Evolutionary conservation across 2,888 invertebrate species (phyloP), one percentile per base, ranked within the genome.

Genomic region (Phrixothrix hirtus): DNA sequence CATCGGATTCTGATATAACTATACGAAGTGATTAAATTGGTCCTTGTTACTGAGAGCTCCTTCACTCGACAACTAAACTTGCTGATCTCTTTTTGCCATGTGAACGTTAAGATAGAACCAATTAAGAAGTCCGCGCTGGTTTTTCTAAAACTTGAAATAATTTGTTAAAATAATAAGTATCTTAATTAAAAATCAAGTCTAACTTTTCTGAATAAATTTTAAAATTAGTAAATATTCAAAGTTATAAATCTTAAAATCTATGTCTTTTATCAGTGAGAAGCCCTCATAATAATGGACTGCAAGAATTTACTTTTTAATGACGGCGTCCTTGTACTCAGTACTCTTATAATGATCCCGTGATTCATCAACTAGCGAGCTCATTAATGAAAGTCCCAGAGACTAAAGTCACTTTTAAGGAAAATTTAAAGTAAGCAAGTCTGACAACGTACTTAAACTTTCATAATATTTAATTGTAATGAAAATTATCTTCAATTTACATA

Each of bases 351-450:
- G 70, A 72, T 70, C 70, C 66, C 64, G 69, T 65, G 69, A 71
- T 72, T 72, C 70, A 71, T 72, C 71, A 71, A 71, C 68, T 65
- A 66, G 64, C 62, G 64, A 64, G 69, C 70, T 71, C 70, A 71
- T 72, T 72, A 72, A 71, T 69, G 68, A 61, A 64, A 62, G 67
- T 66, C 63, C 61, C 38, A 53, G 43, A 42, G 38, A 46, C 36
- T 52, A 41, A 41, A 42, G 49, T 43, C 49, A 43, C 49, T 49
- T 45, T 44, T 42, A 47, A 38, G 31, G 36, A 29, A 44, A 36
- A 51, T 35, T 45, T 21, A 17, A 36, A 13, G 41, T n/a, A n/a
- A n/a, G n/a, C n/a, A n/a, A n/a, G n/a, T n/a, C n/a, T n/a, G n/a
- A n/a, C n/a, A n/a, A n/a, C n/a, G n/a, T n/a, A n/a, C n/a, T n/a